These are phyloP conservation scores for Elanus axillaris DNA, from an alignment of 2,113 vertebrate species.

Conservation along the genomic window DNA sequence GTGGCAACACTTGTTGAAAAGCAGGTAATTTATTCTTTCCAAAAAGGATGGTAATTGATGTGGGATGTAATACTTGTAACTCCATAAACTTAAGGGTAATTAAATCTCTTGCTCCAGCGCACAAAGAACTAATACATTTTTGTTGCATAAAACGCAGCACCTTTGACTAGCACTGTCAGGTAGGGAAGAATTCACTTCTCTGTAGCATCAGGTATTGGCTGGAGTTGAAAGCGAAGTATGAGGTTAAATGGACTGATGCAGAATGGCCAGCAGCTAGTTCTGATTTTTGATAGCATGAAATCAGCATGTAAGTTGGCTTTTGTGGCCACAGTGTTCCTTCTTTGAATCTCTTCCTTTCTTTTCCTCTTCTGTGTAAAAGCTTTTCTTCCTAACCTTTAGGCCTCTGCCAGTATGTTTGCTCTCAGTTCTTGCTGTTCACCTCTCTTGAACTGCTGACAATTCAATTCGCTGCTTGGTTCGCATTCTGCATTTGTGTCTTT, in stretches of 20 bases:
- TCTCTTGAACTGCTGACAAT: neutral
- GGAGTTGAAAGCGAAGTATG: neutral
- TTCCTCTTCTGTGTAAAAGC: neutral
- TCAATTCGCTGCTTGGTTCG: neutral
- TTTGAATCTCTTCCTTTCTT: neutral
- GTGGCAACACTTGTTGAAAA: neutral
- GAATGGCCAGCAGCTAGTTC: neutral
- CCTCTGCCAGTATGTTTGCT: neutral
- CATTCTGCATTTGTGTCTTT: neutral
- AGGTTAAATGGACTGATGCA: neutral
- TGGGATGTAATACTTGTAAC: neutral
- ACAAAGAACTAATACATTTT: neutral
- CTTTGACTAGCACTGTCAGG: neutral
- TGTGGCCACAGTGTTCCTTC: neutral
- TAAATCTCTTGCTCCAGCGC: conserved; percentile 14
- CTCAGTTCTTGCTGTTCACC: neutral
- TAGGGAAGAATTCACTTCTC: neutral
- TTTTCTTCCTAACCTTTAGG: neutral
- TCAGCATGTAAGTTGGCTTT: neutral
- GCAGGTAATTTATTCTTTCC: neutral
- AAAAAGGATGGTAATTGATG: neutral
- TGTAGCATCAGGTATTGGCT: neutral
- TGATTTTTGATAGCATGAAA: neutral
- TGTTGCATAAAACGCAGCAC: neutral
- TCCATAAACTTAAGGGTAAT: neutral